Conservation (phyloP, 2,888 invertebrate species). For the Eupithecia inturbata region DNA sequence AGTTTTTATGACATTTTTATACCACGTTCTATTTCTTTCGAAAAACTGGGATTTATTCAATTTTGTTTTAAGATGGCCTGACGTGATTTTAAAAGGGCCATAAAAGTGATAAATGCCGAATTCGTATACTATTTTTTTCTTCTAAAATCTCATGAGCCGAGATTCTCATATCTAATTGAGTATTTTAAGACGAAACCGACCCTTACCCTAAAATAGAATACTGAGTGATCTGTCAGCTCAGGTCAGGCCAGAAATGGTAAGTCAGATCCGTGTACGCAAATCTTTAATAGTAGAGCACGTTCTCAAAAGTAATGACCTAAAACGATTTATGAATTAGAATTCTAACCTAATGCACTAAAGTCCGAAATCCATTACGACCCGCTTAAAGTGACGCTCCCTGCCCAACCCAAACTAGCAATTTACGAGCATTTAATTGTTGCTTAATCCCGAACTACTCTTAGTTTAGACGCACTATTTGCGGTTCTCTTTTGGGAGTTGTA, state of each 20-base stretch:
- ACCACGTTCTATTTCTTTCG: background rate
- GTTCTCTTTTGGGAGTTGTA: conserved; percentile 1
- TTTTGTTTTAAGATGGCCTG: background rate
- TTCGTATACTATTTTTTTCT: background rate
- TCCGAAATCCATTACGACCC: background rate
- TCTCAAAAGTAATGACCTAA: background rate
- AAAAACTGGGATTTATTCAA: background rate
- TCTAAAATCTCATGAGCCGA: background rate
- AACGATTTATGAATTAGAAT: background rate
- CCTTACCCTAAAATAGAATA: background rate
- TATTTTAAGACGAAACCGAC: background rate
- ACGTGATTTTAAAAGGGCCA: background rate
- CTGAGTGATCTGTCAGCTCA: too few species aligned
- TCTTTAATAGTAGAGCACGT: background rate
- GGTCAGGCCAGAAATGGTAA: too few species aligned
- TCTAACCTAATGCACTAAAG: background rate
- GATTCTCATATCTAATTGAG: background rate
- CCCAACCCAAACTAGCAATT: conserved; percentile 72
- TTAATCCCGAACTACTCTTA: conserved; percentile 77
- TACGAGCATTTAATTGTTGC: conserved; percentile 83
- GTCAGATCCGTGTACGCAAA: background rate
- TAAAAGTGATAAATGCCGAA: background rate
- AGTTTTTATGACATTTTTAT: background rate
- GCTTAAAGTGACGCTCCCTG: background rate
- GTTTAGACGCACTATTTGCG: conserved; percentile 17